A percentile compares a stretch with the other conserved stretches of the same genome.
Evolutionary conservation across 2,888 invertebrate species (phyloP).

Genomic region (Drosophila infuscata): DNA sequence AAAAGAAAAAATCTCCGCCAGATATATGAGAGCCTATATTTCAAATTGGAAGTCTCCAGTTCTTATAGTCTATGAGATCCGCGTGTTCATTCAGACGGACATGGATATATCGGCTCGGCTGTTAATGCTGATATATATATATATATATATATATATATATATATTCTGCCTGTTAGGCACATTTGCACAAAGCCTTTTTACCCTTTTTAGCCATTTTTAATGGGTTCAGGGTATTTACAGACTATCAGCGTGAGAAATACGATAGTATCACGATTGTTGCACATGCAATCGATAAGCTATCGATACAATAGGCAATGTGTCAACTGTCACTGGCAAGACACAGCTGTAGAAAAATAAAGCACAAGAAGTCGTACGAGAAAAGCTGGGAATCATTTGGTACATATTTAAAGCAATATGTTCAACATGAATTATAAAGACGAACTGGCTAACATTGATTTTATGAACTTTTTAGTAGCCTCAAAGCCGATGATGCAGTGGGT

Average conservation of each 20-base stretch:
- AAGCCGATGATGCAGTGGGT: conserved; percentile 40
- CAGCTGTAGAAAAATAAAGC: neutral
- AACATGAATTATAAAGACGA: neutral
- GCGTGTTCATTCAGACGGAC: too few species aligned
- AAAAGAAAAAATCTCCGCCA: too few species aligned
- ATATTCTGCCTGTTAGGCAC: too few species aligned
- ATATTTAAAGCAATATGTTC: neutral
- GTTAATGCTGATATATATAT: too few species aligned
- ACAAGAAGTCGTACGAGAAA: neutral
- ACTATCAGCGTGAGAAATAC: neutral
- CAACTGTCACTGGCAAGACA: neutral
- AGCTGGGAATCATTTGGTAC: neutral
- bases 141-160: too few species aligned
- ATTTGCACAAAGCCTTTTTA: too few species aligned
- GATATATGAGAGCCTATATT: too few species aligned
- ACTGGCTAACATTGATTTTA: conserved; percentile 18
- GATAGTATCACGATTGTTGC: neutral
- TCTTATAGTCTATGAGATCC: too few species aligned
- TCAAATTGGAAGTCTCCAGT: too few species aligned
- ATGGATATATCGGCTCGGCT: too few species aligned
- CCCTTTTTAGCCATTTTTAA: too few species aligned
- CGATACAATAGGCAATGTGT: neutral
- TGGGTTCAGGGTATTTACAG: too few species aligned
- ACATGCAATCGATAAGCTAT: neutral
- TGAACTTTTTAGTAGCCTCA: conserved; percentile 27